Percentiles rank a stretch among this genome's conserved stretches.
Evolutionary conservation across 2,797 vertebrate genomes (phyloP).

Genomic region (Tympanoctomys barrerae): DNA sequence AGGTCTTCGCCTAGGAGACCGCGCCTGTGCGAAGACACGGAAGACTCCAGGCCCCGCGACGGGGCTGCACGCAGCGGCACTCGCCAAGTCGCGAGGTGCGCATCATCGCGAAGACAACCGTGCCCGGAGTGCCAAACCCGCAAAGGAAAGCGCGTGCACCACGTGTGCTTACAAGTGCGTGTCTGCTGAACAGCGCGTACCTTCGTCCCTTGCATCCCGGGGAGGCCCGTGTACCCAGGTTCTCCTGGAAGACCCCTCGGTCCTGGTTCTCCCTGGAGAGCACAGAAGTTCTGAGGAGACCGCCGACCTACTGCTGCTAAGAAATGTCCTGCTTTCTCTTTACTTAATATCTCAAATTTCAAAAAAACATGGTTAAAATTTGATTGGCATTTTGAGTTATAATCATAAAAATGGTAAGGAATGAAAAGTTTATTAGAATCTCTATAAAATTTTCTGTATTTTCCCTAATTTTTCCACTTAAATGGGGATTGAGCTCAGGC

Average conservation of each 20-base stretch:
- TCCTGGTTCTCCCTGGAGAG: conserved; percentile 93
- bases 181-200: conserved; percentile 85
- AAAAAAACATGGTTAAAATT: not conserved
- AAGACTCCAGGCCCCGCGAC: not conserved
- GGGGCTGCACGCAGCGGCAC: not conserved
- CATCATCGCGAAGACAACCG: not conserved
- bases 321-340: not conserved
- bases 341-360: not conserved
- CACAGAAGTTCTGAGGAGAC: conserved; percentile 75
- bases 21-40: fast-evolving
- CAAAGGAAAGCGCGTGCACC: not conserved
- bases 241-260: conserved; percentile 90
- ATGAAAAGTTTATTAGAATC: not conserved
- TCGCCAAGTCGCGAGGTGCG: fast-evolving
- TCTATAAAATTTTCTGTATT: not conserved
- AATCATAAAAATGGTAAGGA: conserved; percentile 5
- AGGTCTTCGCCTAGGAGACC: not conserved
- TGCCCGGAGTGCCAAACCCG: not conserved
- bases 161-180: not conserved
- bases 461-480: not conserved
- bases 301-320: not conserved
- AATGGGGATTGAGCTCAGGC: not conserved
- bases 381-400: not conserved
- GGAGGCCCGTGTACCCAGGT: conserved; percentile 94
- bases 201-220: conserved; percentile 93